A percentile compares a stretch with the other conserved stretches of the same genome.
Conservation (phyloP, 2,113 vertebrate species). For the Psammodynastes pulverulentus region DNA sequence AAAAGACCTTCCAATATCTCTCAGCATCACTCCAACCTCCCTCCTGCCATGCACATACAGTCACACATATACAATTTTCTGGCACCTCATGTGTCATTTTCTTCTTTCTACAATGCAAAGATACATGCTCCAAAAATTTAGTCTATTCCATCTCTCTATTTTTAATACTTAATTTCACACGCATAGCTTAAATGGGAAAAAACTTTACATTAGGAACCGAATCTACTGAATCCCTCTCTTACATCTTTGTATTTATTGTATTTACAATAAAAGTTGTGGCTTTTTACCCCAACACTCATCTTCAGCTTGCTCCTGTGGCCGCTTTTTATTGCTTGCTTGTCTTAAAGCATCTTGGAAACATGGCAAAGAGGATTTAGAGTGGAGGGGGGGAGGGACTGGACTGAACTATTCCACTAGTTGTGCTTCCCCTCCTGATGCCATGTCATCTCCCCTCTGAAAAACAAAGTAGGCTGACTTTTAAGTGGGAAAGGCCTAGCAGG, state of each 20-base stretch:
- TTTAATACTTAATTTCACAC: neutral
- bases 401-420: neutral
- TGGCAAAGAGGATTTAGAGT: neutral
- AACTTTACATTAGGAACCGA: neutral
- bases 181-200: neutral
- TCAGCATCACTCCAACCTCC: constrained; percentile 11
- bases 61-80: constrained; percentile 46
- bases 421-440: neutral
- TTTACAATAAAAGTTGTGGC: neutral
- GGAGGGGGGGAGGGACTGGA: neutral
- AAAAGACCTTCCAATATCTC: constrained; percentile 64
- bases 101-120: constrained; percentile 35
- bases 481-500: neutral
- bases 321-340: neutral
- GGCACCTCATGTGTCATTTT: constrained; percentile 43
- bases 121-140: constrained; percentile 31
- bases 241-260: neutral
- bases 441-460: no score
- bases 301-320: neutral
- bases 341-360: neutral
- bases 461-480: neutral
- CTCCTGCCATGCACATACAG: neutral
- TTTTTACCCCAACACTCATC: neutral
- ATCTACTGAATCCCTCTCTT: neutral
- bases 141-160: neutral